A percentile compares a stretch with the other conserved stretches of the same genome.
Evolutionary conservation across 2,797 vertebrate species (phyloP).

Genomic region (Poecilia picta): DNA sequence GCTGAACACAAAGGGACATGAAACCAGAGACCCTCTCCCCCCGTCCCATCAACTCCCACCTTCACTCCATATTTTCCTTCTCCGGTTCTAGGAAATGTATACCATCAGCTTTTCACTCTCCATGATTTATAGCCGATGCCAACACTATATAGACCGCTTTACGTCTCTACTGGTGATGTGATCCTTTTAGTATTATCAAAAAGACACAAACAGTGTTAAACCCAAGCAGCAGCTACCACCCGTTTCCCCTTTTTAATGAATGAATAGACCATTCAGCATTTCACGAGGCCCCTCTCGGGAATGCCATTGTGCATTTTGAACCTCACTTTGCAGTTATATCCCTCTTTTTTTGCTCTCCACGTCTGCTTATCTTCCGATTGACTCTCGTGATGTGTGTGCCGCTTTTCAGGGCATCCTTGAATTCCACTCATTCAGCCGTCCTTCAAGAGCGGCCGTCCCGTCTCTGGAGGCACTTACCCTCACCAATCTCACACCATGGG

Average conservation of each 20-base stretch:
- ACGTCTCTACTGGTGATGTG: conserved; percentile 13
- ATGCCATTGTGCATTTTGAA: conserved; percentile 72
- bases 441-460: conserved; percentile 68
- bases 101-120: conserved; percentile 67
- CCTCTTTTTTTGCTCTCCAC: conserved; percentile 59
- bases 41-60: not conserved
- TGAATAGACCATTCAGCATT: conserved; percentile 74
- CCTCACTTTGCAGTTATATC: conserved; percentile 67
- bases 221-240: conserved; percentile 50
- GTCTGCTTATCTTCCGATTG: conserved; percentile 74
- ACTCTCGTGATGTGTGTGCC: conserved; percentile 67
- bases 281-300: conserved; percentile 72
- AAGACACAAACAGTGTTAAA: conserved; percentile 45
- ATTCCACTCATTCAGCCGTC: conserved; percentile 76
- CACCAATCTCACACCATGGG: conserved; percentile 75
- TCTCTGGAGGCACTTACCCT: conserved; percentile 68
- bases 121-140: conserved; percentile 46
- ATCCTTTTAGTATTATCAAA: conserved; percentile 27
- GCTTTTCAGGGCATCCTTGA: conserved; percentile 73
- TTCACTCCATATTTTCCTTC: conserved; percentile 58
- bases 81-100: conserved; percentile 70
- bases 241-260: conserved; percentile 60
- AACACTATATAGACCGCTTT: conserved; percentile 14
- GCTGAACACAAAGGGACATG: conserved; percentile 66
- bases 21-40: conserved; percentile 58